Base-by-base conservation (phyloP, 2,888 invertebrate genomes). In the Agrotis puta region DNA sequence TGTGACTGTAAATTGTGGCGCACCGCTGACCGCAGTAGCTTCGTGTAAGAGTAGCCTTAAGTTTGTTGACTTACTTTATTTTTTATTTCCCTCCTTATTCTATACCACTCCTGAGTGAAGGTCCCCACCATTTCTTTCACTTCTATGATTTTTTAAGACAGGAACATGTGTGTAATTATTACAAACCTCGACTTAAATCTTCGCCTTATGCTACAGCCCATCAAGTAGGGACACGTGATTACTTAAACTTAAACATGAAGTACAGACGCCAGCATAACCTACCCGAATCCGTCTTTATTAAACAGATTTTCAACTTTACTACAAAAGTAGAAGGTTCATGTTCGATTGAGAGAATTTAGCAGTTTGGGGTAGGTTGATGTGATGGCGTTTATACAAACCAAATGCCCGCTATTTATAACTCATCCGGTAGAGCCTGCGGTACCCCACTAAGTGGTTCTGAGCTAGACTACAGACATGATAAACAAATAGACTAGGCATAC, bases 321-420 rank as follows among this genome's bases (percentile, higher is more conserved):
- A 27, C 27, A 27, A 27, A 27, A 27, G 27, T 27, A 27, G 27
- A 27, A 27, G 27, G 27, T 27, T 27, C 27, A 3, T 27, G 27
- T 4, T 27, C 27, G 27, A 27, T 27, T 27, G 27, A 5, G 0
- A 27, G 27, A n/a, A n/a, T n/a, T n/a, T n/a, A n/a, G 27, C 27
- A 27, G 27, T 27, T 27, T 27, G 3, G 27, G 27, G 27, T 27
- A 27, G 3, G 6, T 27, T 27, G 27, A 27, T 27, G 27, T 27
- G 27, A 27, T 27, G 27, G 27, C 27, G 27, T 27, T 3, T 27
- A 27, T 27, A 24, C 48, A 33, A 16, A 48, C 22, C 22, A 66
- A 73, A 53, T 68, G 14, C 47, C 45, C 33, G 48, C 45, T 61
- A 47, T 56, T 76, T 76, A 51, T 69, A 74, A 69, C 56, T 20